Percentiles rank a stretch among this genome's conserved stretches.
Evolutionary conservation across 2,113 vertebrate species (phyloP).

Genomic region (Syrmaticus mikado): DNA sequence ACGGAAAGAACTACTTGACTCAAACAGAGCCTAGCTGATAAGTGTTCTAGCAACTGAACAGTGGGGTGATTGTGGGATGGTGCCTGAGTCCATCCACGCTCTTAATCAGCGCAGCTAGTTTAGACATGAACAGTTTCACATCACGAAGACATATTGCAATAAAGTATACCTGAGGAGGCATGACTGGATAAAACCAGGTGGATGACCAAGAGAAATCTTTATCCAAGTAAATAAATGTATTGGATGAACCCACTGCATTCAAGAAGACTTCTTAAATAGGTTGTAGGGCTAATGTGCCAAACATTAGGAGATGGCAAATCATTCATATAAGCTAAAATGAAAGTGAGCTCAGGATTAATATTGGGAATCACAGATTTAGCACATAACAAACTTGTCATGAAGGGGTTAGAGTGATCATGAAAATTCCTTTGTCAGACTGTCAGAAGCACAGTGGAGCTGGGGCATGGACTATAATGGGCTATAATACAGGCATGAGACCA

Average conservation of each 20-base stretch:
- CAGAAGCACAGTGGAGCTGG: background rate
- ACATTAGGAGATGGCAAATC: background rate
- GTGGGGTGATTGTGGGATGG: background rate
- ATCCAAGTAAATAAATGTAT: background rate
- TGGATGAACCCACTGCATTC: background rate
- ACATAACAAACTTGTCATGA: background rate
- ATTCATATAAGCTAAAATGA: background rate
- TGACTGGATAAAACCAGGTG: background rate
- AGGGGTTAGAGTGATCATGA: background rate
- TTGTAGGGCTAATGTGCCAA: background rate
- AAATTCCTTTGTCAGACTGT: background rate
- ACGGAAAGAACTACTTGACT: background rate
- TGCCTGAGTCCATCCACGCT: background rate
- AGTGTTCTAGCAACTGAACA: rapidly evolving
- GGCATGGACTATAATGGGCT: background rate
- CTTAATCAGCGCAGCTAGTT: background rate
- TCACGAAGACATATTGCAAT: background rate
- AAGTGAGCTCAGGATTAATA: background rate
- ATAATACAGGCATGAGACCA: background rate
- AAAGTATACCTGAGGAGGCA: background rate
- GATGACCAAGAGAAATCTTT: background rate
- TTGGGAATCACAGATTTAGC: background rate
- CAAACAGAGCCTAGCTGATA: background rate
- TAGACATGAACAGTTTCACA: background rate
- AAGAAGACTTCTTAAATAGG: background rate